Percentiles rank a stretch among this genome's conserved stretches.
Evolutionary conservation across 2,888 invertebrate genomes (phyloP).

Genomic region (Digitonthophagus gazella): DNA sequence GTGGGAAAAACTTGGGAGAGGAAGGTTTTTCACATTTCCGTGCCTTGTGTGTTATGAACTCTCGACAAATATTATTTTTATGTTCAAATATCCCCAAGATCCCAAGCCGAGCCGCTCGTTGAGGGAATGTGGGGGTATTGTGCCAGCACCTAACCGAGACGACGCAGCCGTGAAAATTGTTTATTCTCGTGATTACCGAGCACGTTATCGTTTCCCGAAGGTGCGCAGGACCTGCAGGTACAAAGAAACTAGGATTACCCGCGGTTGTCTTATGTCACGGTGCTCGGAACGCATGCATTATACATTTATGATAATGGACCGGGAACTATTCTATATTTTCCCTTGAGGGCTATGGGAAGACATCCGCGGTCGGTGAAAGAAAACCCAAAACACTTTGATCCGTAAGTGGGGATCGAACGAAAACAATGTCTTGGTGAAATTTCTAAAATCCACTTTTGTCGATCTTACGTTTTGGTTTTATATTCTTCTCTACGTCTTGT

Average conservation of each 20-base stretch:
- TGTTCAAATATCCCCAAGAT: constrained; percentile 20
- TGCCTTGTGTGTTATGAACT: constrained; percentile 18
- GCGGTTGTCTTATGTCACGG: constrained; percentile 1
- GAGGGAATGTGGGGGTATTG: constrained; percentile 1
- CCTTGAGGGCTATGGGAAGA: background rate
- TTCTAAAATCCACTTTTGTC: background rate
- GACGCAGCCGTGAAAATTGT: constrained; percentile 15
- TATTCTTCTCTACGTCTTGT: background rate
- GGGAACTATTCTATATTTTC: constrained; percentile 12
- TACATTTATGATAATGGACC: constrained; percentile 14
- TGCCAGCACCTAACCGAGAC: background rate
- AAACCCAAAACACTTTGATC: background rate
- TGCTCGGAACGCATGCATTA: constrained; percentile 13
- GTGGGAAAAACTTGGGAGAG: background rate
- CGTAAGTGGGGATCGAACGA: background rate
- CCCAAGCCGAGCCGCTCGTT: background rate
- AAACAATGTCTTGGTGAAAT: background rate
- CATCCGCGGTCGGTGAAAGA: background rate
- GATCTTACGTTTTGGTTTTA: background rate
- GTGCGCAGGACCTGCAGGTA: constrained; percentile 6
- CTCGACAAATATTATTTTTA: constrained; percentile 24
- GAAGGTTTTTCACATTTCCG: constrained; percentile 5
- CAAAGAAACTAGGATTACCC: constrained; percentile 7
- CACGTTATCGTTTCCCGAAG: constrained; percentile 8
- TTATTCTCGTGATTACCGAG: constrained; percentile 14